Conservation (phyloP, 2,888 invertebrate genomes). For the Ophioninae sp. region DNA sequence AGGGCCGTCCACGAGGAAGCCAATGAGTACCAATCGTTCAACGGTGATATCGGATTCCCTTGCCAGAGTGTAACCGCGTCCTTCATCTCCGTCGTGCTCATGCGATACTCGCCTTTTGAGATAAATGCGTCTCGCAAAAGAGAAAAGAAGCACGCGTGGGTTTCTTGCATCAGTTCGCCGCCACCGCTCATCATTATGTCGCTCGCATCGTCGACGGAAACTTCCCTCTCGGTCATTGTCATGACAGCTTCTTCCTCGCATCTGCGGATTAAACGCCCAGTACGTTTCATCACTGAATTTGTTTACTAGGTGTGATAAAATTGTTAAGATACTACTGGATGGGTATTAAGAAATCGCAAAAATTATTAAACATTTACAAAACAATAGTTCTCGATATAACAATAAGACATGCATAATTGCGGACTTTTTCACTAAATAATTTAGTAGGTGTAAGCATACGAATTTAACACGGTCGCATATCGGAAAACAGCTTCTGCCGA, state of each 20-base stretch:
- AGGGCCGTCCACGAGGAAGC: constrained; percentile 77
- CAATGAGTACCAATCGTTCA: constrained; percentile 87
- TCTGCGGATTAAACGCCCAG: constrained; percentile 54
- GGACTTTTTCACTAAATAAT: neutral
- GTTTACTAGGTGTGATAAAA: no score
- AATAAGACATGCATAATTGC: neutral
- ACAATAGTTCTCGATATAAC: neutral
- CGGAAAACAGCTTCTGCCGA: constrained; percentile 9
- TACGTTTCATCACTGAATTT: no score
- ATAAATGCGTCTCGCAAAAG: constrained; percentile 93
- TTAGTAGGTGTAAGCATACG: constrained; percentile 7
- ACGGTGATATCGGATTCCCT: constrained; percentile 89
- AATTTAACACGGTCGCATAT: constrained; percentile 7
- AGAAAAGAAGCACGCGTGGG: constrained; percentile 93
- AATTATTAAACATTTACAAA: no score
- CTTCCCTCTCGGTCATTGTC: constrained; percentile 76
- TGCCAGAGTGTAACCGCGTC: constrained; percentile 88
- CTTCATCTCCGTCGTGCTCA: constrained; percentile 89
- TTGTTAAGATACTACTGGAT: no score
- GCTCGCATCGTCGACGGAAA: constrained; percentile 71
- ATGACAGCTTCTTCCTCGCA: constrained; percentile 76
- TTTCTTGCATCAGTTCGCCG: constrained; percentile 88
- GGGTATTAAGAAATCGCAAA: no score
- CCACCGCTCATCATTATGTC: constrained; percentile 79
- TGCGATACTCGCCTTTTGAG: constrained; percentile 91